These are phyloP conservation scores for Chymomyza procnemis DNA, from an alignment of 2,888 invertebrate genomes.

Conservation along the genomic window DNA sequence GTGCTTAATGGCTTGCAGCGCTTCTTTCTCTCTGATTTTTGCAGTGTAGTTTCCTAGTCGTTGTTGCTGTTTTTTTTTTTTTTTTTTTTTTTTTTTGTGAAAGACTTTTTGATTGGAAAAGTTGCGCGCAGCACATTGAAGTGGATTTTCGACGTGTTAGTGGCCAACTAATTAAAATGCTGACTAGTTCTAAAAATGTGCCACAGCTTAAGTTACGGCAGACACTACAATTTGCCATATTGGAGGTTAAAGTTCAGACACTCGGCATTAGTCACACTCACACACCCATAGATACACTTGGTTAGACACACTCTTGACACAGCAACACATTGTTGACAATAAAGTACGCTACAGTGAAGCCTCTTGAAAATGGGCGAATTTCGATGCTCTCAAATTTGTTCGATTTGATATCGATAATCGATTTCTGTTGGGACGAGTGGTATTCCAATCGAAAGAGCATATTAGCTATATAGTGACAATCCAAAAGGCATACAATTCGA, in stretches of 20 bases:
- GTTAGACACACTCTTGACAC: too few relatives aligned
- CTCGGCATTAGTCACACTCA: not conserved
- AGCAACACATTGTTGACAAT: too few relatives aligned
- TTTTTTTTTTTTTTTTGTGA: constrained; percentile 21
- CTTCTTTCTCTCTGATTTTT: not conserved
- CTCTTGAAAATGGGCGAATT: too few relatives aligned
- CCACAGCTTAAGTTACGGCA: too few relatives aligned
- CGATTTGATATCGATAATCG: too few relatives aligned
- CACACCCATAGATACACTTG: too few relatives aligned
- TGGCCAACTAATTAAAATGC: not conserved
- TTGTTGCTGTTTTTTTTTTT: constrained; percentile 19
- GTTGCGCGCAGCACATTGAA: constrained; percentile 23
- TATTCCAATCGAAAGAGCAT: too few relatives aligned
- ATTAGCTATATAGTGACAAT: too few relatives aligned
- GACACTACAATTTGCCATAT: not conserved
- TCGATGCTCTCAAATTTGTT: too few relatives aligned
- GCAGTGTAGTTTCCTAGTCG: constrained; percentile 1
- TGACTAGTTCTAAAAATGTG: not conserved
- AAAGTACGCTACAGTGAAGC: too few relatives aligned
- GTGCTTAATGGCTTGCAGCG: not conserved
- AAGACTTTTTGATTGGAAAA: constrained; percentile 50
- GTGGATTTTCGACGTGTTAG: constrained; percentile 5
- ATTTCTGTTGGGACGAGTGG: too few relatives aligned
- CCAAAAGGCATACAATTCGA: too few relatives aligned
- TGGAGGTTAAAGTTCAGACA: not conserved